phyloP scores from a whole-genome alignment of 2,797 vertebrate species.

The Paratrypauchen microcephalus region DNA sequence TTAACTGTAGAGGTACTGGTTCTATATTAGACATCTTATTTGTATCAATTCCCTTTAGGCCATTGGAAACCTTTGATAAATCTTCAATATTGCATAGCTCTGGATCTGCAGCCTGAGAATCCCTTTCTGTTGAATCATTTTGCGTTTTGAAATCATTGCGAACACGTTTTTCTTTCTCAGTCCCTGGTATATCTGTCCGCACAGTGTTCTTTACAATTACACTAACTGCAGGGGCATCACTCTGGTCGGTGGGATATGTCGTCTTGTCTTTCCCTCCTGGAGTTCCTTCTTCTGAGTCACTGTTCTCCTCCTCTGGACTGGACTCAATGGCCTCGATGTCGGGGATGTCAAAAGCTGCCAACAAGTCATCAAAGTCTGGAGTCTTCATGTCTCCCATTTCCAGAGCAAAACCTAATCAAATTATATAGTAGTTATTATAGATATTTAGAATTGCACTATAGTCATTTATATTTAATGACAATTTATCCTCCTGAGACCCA shows the following conservation, averaged over 20 bases:
- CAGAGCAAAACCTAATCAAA: constrained; percentile 61
- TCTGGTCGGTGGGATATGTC: constrained; percentile 47
- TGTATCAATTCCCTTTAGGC: constrained; percentile 67
- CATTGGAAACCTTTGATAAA: constrained; percentile 79
- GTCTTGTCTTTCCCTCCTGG: constrained; percentile 22
- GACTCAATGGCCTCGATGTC: constrained; percentile 97
- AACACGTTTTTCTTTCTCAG: constrained; percentile 22
- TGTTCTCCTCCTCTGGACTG: constrained; percentile 78
- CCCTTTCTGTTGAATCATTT: constrained; percentile 35
- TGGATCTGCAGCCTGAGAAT: constrained; percentile 43
- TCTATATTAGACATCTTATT: constrained; percentile 44
- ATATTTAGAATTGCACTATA: not conserved
- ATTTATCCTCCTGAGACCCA: too few relatives aligned
- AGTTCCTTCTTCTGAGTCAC: constrained; percentile 39
- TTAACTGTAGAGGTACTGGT: constrained; percentile 52
- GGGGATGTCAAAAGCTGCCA: constrained; percentile 97
- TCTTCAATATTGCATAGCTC: constrained; percentile 33
- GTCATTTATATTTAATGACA: too few relatives aligned
- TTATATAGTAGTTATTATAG: constrained; percentile 1
- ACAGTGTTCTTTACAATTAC: constrained; percentile 96
- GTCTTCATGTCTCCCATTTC: constrained; percentile 99
- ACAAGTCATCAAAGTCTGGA: constrained; percentile 96
- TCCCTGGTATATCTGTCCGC: constrained; percentile 73
- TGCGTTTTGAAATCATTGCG: constrained; percentile 22
- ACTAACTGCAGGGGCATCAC: constrained; percentile 85